Evolutionary conservation across 2,797 vertebrate species (phyloP).

Genomic region (Sparidentex hasta): DNA sequence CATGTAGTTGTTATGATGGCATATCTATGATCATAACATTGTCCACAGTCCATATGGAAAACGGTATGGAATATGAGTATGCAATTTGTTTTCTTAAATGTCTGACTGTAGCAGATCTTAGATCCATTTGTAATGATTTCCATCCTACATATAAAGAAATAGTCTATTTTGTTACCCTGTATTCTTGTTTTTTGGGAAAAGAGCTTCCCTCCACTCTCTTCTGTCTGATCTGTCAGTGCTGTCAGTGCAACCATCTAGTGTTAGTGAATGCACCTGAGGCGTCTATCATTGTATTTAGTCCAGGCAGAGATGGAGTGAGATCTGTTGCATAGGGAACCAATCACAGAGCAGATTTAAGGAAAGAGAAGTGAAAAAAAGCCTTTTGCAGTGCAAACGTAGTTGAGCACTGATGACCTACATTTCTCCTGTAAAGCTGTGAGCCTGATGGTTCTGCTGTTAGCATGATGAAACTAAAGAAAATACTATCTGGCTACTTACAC

Average conservation of each 20-base stretch:
- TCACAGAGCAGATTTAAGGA: constrained; percentile 31
- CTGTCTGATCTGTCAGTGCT: constrained; percentile 2
- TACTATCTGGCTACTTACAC: constrained; percentile 28
- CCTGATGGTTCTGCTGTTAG: constrained; percentile 30
- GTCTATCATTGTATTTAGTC: constrained; percentile 23
- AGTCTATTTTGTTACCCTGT: neutral
- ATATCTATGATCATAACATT: neutral
- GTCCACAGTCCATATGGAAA: neutral
- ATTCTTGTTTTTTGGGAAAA: constrained; percentile 5
- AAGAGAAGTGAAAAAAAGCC: constrained; percentile 3
- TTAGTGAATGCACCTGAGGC: constrained; percentile 19
- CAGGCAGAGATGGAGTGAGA: constrained; percentile 26
- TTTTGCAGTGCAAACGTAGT: constrained; percentile 41
- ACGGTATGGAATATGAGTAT: neutral
- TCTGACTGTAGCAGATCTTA: neutral
- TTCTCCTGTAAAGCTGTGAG: constrained; percentile 49
- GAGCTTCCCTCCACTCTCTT: neutral
- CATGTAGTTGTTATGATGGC: neutral
- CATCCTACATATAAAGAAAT: neutral
- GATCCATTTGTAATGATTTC: neutral
- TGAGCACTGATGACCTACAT: constrained; percentile 73
- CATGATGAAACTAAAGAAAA: constrained; percentile 48
- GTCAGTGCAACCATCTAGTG: neutral
- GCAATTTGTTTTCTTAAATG: neutral
- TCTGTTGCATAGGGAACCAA: constrained; percentile 27